phyloP scores from a whole-genome alignment of 2,797 vertebrate genomes.

The Spinibarbus caldwelli region DNA sequence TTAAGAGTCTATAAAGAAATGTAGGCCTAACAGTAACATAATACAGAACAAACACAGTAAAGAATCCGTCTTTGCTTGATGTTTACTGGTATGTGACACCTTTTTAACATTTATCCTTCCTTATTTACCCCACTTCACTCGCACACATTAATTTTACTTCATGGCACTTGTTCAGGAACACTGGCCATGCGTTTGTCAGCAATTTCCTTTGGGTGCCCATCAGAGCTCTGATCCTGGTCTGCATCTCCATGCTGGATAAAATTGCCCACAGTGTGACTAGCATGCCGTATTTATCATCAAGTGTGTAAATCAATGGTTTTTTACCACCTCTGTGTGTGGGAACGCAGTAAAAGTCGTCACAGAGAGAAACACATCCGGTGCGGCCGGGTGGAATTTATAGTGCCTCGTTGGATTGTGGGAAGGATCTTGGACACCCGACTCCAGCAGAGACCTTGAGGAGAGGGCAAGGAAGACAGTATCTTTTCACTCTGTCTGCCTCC shows the following conservation, averaged over 20 bases:
- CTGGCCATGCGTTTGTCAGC: conserved; percentile 31
- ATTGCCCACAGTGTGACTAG: conserved; percentile 50
- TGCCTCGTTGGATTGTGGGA: conserved; percentile 23
- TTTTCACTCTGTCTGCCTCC: no score
- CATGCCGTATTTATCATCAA: conserved; percentile 64
- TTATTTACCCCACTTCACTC: conserved; percentile 5
- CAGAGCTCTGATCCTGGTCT: conserved; percentile 56
- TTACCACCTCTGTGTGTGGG: conserved; percentile 69
- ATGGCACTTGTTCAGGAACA: conserved; percentile 15
- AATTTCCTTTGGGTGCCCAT: conserved; percentile 52
- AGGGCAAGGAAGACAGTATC: background rate
- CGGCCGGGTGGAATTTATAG: conserved; percentile 44
- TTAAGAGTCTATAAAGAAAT: background rate
- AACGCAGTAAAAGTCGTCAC: conserved; percentile 68
- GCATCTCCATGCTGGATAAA: conserved; percentile 46
- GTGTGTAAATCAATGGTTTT: conserved; percentile 71
- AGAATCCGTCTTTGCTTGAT: background rate
- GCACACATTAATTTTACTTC: background rate
- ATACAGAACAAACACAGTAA: background rate
- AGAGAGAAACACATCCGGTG: conserved; percentile 52
- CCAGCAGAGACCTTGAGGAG: conserved; percentile 24
- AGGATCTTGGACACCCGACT: conserved; percentile 11
- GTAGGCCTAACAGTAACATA: background rate
- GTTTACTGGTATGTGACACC: background rate
- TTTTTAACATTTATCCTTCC: conserved; percentile 15